A percentile compares a stretch with the other conserved stretches of the same genome.
Evolutionary conservation across 2,888 invertebrate species (phyloP).

Genomic region (Venustoraphidia nigricollis): DNA sequence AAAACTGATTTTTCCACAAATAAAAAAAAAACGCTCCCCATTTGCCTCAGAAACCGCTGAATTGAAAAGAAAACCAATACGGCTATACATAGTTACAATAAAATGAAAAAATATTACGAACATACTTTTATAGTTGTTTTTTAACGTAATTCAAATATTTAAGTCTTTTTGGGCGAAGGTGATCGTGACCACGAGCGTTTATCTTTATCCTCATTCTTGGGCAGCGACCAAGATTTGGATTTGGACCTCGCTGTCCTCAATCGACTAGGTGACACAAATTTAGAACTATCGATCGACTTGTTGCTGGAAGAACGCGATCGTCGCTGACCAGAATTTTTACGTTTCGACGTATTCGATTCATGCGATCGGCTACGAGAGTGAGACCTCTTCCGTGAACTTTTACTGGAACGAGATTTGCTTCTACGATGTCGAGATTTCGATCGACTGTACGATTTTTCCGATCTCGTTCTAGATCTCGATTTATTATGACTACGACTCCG

Average conservation of each 20-base stretch:
- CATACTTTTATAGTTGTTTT: too few relatives aligned
- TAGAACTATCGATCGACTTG: conserved; percentile 22
- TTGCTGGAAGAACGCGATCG: conserved; percentile 12
- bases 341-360: conserved; percentile 10
- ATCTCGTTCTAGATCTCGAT: conserved; percentile 1
- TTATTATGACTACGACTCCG: neutral
- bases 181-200: conserved; percentile 39
- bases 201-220: conserved; percentile 23
- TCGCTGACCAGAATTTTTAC: conserved; percentile 10
- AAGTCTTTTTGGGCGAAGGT: conserved; percentile 15
- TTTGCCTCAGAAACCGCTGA: too few relatives aligned
- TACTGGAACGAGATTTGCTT: conserved; percentile 5
- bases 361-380: conserved; percentile 16
- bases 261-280: conserved; percentile 23
- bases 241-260: conserved; percentile 22
- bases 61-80: too few relatives aligned
- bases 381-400: conserved; percentile 14
- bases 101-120: too few relatives aligned
- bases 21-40: too few relatives aligned
- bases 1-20: too few relatives aligned
- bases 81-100: too few relatives aligned
- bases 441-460: conserved; percentile 11
- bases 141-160: too few relatives aligned
- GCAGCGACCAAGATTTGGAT: conserved; percentile 46
- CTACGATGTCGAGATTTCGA: conserved; percentile 19